These are phyloP conservation scores for Polylopha cassiicola DNA, from an alignment of 2,888 invertebrate genomes.

Conservation along the genomic window DNA sequence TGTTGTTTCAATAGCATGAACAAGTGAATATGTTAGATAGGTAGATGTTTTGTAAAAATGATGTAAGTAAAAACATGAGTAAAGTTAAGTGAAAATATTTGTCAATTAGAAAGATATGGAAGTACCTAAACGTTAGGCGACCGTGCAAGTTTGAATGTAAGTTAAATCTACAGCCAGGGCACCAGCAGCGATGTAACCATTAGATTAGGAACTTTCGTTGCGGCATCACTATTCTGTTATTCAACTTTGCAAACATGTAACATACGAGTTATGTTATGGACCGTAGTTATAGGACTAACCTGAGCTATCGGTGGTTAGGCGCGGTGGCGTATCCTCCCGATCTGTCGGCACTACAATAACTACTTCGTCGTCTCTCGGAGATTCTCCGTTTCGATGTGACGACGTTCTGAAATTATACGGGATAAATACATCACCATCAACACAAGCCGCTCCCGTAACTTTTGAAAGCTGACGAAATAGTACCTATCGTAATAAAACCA, in stretches of 20 bases:
- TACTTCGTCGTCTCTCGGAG: slow-evolving; percentile 67
- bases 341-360: slow-evolving; percentile 68
- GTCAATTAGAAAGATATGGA: no score
- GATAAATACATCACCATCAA: slow-evolving; percentile 19
- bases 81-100: no score
- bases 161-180: no score
- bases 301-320: slow-evolving; percentile 80
- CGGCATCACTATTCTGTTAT: not conserved
- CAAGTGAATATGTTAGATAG: no score
- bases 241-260: not conserved
- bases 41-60: no score
- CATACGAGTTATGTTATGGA: no score
- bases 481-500: not conserved
- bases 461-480: no score
- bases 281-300: no score
- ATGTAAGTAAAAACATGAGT: no score
- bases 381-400: slow-evolving; percentile 59
- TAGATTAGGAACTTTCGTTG: slow-evolving; percentile 3
- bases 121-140: slow-evolving; percentile 12
- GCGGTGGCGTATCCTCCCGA: slow-evolving; percentile 72
- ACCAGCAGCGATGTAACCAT: slow-evolving; percentile 10
- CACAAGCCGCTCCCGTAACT: not conserved
- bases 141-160: slow-evolving; percentile 14
- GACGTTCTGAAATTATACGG: slow-evolving; percentile 61
- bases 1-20: no score